Base-by-base conservation (phyloP, 2,888 invertebrate genomes). In the Volucella bombylans region DNA sequence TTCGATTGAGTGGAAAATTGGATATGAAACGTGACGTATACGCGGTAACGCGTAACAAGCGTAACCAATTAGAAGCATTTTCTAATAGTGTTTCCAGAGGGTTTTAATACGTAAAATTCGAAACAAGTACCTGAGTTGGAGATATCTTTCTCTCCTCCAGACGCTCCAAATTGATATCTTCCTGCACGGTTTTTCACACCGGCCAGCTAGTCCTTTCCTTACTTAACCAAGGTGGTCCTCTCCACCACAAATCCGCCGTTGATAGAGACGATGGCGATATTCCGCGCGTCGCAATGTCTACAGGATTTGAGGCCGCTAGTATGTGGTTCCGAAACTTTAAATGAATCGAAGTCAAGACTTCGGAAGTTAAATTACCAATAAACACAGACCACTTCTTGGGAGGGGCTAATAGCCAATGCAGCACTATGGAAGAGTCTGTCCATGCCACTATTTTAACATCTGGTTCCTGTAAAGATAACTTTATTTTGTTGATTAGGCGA, bases 91-190 rank as follows among this genome's bases (percentile, higher is more conserved):
- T n/a, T 43, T 41, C 59, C 38, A 59, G 41, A 59, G 12, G 18
- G 14, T 59, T 15, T 11, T 11, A 4, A 18, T 9, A 3, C 39
- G n/a, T 11, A 2, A 59, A 15, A 61, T 43, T 61, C 11, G 43
- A 59, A 41, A 59, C 59, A 18, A 59, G 43, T 59, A 59, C 59
- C 15, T 59, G 59, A 11, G 59, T 12, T 8, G 43, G 59, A 61
- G 15, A 61, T 61, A 61, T 43, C 45, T 43, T 61, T 61, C 43
- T 18, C 4, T 61, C 59, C 23, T 61, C 59, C 3, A 61, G 41
- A 8, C 23, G 11, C 12, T 43, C 59, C 12, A 23, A 10, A 45
- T 43, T 45, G n/a, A 61, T 45, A 11, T 61, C n/a, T 45, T 12
- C 59, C 12, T 14, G 45, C 1, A 18, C 18, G 18, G 1, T 1